phyloP scores from a whole-genome alignment of 1,140 invertebrate species.

The Chironomus striatipennis region DNA sequence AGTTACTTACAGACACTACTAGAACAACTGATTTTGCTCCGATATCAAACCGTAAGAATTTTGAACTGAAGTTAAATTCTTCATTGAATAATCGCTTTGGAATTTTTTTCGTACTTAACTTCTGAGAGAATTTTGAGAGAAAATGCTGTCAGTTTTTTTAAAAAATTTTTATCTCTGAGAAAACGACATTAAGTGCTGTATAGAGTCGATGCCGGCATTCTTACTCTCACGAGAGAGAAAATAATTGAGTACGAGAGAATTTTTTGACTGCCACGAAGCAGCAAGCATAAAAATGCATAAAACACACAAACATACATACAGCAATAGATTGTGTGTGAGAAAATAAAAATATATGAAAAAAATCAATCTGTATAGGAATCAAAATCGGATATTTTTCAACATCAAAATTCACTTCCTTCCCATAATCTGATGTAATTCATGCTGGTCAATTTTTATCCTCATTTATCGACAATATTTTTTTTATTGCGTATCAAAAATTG shows the following conservation, averaged over 20 bases:
- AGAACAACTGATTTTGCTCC: not conserved
- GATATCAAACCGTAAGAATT: not conserved
- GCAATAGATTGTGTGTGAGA: no score
- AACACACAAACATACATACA: no score
- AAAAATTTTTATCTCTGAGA: not conserved
- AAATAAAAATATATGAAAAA: no score
- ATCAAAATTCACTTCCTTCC: no score
- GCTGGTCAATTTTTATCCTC: conserved; percentile 11
- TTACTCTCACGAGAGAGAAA: not conserved
- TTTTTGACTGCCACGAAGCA: not conserved
- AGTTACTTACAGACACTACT: not conserved
- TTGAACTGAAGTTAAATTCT: not conserved
- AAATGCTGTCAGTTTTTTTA: conserved; percentile 11
- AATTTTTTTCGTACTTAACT: no score
- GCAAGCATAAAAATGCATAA: not conserved
- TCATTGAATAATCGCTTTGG: no score
- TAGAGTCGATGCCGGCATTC: no score
- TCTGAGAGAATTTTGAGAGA: not conserved
- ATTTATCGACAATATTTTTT: no score
- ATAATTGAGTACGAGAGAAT: not conserved
- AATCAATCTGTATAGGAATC: no score
- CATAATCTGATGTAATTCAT: not conserved
- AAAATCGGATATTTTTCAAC: no score
- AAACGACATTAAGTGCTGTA: not conserved
- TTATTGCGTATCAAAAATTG: not conserved